Base-by-base conservation (phyloP, 1,140 invertebrate species). In the Apis cerana region DNA sequence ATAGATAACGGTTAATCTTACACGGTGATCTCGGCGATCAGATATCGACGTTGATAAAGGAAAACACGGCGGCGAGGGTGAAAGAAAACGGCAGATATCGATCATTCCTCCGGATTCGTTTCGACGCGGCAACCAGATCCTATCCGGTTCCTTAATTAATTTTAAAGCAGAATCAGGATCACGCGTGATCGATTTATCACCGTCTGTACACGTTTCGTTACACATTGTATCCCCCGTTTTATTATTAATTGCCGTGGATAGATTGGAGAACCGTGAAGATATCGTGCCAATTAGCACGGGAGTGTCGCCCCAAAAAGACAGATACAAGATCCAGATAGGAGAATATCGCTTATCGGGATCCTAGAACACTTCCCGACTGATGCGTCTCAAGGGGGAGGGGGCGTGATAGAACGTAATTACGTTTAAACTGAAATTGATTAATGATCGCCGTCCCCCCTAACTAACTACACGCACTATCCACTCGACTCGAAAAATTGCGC, bases 1-100 rank as follows among this genome's bases (percentile, higher is more conserved):
- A 79, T 69, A 79, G 81, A 83, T 83, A 83, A 83, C 81, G 81
- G 81, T 83, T 83, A 61, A 83, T 83, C 81, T 79, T 56, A 4
- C 52, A 21, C n/a, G n/a, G 58, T 33, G 75, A 83, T 83, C 59
- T 62, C 33, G 58, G 64, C 64, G 59, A 59, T 11, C 23, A 64
- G 65, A 83, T 71, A 71, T 78, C 61, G 67, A n/a, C 67, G 12
- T 65, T 19, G 80, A 82, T 82, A 82, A 69, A 82, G 56, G 43
- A 61, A 82, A 75, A 68, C 64, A 54, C 54, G 67, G 67, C 5
- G 19, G 11, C 19, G 9, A 58, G 11, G 3, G 19, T 43, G 54
- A 7, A 52, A 15, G 21, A n/a, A 48, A 67, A 33, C 33, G n/a
- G 54, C 21, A 62, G 27, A 75, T 43, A 43, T 43, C 56, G 17